Evolutionary conservation across 2,888 invertebrate genomes (phyloP).

Genomic region (Malachius bipustulatus): DNA sequence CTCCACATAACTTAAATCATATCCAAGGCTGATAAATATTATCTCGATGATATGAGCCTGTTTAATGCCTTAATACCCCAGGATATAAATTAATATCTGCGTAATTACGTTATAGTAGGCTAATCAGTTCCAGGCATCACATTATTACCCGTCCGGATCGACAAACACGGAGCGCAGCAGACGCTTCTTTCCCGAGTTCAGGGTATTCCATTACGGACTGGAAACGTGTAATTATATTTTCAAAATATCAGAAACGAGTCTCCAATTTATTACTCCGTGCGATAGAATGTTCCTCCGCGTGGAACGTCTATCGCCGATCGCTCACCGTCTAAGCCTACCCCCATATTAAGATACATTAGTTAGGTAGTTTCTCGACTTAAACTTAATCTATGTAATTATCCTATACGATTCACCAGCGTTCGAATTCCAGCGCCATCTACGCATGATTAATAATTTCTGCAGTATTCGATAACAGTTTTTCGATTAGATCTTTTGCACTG

Average conservation of each 20-base stretch:
- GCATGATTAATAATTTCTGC: constrained; percentile 32
- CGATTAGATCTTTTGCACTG: constrained; percentile 2
- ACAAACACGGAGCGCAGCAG: too few species aligned
- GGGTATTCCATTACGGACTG: constrained; percentile 35
- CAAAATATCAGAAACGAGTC: constrained; percentile 38
- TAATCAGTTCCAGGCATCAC: too few species aligned
- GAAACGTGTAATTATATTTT: constrained; percentile 37
- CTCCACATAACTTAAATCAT: too few species aligned
- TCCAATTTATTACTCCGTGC: constrained; percentile 47
- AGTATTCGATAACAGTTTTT: constrained; percentile 4
- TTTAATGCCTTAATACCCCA: too few species aligned
- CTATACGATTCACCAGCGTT: constrained; percentile 24
- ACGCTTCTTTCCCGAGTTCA: too few species aligned
- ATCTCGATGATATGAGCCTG: too few species aligned
- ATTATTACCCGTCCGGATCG: too few species aligned
- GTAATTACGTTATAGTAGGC: too few species aligned
- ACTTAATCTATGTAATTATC: constrained; percentile 36
- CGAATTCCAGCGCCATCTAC: constrained; percentile 28
- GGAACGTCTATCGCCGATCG: constrained; percentile 4
- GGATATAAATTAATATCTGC: too few species aligned
- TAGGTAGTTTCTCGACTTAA: constrained; percentile 37
- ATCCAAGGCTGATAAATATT: too few species aligned
- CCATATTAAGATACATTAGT: constrained; percentile 36
- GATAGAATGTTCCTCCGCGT: constrained; percentile 32
- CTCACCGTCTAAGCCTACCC: constrained; percentile 28